phyloP scores from a whole-genome alignment of 2,888 invertebrate species.

The Ophioninae sp. region DNA sequence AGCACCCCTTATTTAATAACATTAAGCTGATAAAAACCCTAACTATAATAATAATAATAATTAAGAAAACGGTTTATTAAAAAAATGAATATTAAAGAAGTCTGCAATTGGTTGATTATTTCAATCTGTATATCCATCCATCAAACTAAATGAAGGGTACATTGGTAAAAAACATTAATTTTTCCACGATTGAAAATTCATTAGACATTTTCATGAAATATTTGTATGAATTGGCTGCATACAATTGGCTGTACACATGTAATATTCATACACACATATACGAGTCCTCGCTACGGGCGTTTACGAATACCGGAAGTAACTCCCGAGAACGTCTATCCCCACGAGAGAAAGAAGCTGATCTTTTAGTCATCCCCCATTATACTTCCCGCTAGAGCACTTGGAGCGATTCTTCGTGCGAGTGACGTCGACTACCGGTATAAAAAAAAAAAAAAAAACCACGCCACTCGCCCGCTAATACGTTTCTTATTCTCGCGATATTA shows the following conservation, averaged over 20 bases:
- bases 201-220: not conserved
- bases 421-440: not conserved
- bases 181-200: not conserved
- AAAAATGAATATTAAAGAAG: too few species aligned
- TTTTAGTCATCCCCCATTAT: constrained; percentile 60
- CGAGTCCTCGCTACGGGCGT: not conserved
- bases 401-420: constrained; percentile 17
- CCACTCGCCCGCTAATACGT: not conserved
- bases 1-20: too few species aligned
- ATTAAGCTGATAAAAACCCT: too few species aligned
- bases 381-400: constrained; percentile 42
- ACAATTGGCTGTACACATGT: too few species aligned
- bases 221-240: too few species aligned
- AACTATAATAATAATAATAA: too few species aligned
- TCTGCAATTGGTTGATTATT: too few species aligned
- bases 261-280: too few species aligned
- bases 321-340: constrained; percentile 3
- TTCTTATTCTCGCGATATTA: constrained; percentile 30
- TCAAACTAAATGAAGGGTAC: too few species aligned
- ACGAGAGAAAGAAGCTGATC: constrained; percentile 34
- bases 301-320: constrained; percentile 50
- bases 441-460: constrained; percentile 2
- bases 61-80: too few species aligned
- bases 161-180: not conserved
- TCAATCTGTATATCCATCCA: too few species aligned